Base-by-base conservation (phyloP, 2,113 vertebrate genomes). In the Zootoca vivipara region DNA sequence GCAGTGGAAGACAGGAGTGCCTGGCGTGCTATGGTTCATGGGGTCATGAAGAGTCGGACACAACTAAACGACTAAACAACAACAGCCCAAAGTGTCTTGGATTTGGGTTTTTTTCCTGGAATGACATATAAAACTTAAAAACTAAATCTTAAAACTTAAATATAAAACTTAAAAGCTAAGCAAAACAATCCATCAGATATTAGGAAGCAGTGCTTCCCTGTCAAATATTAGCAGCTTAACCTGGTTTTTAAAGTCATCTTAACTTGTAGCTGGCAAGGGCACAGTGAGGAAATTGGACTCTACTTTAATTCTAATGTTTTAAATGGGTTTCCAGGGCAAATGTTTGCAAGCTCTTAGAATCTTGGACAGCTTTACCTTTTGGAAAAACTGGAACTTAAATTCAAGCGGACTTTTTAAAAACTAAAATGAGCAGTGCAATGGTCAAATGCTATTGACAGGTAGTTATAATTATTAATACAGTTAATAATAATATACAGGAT, bases 241-340 rank as follows among this genome's bases (percentile, higher is more conserved):
- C 75, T 75, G 38, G 1, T 69, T 52, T 75, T 77, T 30, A 69
- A 82, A 89, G 89, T 81, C 13, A 88, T 78, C 20, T 40, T 12
- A 89, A 72, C 26, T 78, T 81, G 9, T 62, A 58, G 42, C 85
- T 90, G 62, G 65, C 87, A 88, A 89, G 46, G 38, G 20, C 87
- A 10, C 22, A 22, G 1, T 77, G 8, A 13, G 83, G 67, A 90
- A 92, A 87, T 18, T 67, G 33, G 80, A 90, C 40, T 13, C 26
- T 18, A 3, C 42, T 82, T 83, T 92, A 91, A 83, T 82, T 65
- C 74, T 65, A 62, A 75, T 64, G 83, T 30, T 81, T 82, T 22
- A 73, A 42, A 40, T 9, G 92, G 81, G 64, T 56, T 56, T n/a
- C 64, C 86, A 91, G 90, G 83, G 81, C 73, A 89, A 89, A 90